Evolutionary conservation across 2,797 vertebrate genomes (phyloP).

Genomic region (Telmatherina bonti): DNA sequence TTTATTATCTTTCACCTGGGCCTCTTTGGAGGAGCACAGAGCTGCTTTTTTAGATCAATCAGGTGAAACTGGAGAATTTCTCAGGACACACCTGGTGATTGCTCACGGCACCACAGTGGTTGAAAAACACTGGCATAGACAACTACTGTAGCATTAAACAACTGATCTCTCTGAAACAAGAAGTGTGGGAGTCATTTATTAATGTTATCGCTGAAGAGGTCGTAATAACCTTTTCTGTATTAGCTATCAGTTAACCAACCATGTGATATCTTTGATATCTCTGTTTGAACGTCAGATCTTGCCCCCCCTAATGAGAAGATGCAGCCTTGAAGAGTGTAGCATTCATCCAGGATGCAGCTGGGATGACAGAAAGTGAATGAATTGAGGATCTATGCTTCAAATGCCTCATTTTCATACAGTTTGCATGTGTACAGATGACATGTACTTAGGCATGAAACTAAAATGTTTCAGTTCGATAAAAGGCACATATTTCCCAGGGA

Average conservation of each 20-base stretch:
- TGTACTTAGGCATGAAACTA: not conserved
- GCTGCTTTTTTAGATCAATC: no score
- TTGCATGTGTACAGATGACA: not conserved
- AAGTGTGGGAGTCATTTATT: not conserved
- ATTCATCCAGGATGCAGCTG: not conserved
- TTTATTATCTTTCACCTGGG: no score
- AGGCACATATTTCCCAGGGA: not conserved
- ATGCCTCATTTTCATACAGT: no score
- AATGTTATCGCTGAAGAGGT: no score
- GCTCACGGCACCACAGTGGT: no score
- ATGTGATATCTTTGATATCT: not conserved
- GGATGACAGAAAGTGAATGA: not conserved
- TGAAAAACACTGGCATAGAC: no score
- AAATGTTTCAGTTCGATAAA: not conserved
- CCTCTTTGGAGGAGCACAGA: no score
- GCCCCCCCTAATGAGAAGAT: not conserved
- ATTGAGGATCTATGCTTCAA: slow-evolving; percentile 7
- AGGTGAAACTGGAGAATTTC: no score
- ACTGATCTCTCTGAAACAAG: not conserved
- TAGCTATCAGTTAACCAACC: no score
- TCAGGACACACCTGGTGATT: no score
- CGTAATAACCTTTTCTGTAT: no score
- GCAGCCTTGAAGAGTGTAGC: not conserved
- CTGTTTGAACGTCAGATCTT: not conserved
- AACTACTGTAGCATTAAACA: no score